These are phyloP conservation scores for Ceryle rudis DNA, from an alignment of 2,797 vertebrate genomes.

Conservation along the genomic window DNA sequence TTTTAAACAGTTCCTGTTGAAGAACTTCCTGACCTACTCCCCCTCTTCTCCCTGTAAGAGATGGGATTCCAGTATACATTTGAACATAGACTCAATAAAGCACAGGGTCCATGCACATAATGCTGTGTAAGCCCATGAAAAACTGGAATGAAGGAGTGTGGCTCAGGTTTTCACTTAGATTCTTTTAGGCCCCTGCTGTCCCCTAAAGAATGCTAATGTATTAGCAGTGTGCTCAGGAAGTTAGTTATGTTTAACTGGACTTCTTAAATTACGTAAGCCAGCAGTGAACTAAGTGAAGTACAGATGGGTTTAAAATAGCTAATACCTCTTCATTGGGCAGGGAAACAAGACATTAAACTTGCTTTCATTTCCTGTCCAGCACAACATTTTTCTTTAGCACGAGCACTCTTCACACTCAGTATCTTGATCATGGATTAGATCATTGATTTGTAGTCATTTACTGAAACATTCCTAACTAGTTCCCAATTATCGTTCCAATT, in stretches of 20 bases:
- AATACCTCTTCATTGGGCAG: not conserved
- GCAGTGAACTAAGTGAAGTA: not conserved
- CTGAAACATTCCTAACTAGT: not conserved
- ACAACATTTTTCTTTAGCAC: not conserved
- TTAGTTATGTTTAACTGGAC: not conserved
- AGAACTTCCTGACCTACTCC: not conserved
- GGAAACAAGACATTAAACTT: not conserved
- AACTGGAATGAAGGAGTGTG: not conserved
- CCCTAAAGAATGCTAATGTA: not conserved
- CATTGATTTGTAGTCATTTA: not conserved
- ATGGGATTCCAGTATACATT: not conserved
- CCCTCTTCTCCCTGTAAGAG: not conserved
- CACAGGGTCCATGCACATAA: rapidly evolving
- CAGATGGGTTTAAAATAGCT: not conserved
- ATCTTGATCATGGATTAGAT: not conserved
- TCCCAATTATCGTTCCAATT: not conserved
- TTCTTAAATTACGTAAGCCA: not conserved
- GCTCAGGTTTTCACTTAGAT: not conserved
- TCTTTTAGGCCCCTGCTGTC: not conserved
- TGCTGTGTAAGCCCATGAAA: not conserved
- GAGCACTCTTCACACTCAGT: not conserved
- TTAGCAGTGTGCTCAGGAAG: not conserved
- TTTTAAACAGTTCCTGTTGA: not conserved
- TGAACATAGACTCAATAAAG: not conserved
- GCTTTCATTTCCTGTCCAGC: not conserved